phyloP scores from a whole-genome alignment of 2,797 vertebrate species.

The Manis pentadactyla region DNA sequence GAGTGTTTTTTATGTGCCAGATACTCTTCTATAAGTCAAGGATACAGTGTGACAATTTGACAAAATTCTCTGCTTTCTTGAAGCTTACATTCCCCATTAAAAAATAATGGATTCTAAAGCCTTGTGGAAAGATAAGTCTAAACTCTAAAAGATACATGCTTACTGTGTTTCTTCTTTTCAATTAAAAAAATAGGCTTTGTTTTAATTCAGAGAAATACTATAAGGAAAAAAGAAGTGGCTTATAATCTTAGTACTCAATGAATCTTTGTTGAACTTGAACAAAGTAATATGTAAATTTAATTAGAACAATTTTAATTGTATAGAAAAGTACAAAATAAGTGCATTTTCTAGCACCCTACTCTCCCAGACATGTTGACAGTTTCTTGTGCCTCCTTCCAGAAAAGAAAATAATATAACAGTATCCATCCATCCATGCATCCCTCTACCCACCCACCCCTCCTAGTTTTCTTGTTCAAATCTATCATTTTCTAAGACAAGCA shows the following conservation, averaged over 20 bases:
- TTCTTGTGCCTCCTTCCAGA: background rate
- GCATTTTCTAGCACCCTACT: background rate
- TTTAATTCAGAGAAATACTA: conserved; percentile 41
- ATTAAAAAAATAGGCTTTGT: background rate
- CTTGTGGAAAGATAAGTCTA: background rate
- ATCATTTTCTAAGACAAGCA: background rate
- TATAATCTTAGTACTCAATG: background rate
- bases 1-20: background rate
- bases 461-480: background rate
- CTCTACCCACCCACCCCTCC: background rate
- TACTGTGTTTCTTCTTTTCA: background rate
- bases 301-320: background rate
- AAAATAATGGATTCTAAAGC: background rate
- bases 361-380: background rate
- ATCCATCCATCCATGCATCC: background rate
- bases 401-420: background rate
- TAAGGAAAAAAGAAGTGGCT: conserved; percentile 28
- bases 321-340: conserved; percentile 28
- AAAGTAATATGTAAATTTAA: background rate
- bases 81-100: background rate
- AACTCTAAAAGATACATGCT: background rate
- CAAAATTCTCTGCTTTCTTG: background rate
- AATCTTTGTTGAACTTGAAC: background rate
- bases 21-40: background rate
- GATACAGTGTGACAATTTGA: background rate